Evolutionary conservation across 2,888 invertebrate species (phyloP), one percentile per base, ranked within the genome.

Genomic region (Oscheius sp.): DNA sequence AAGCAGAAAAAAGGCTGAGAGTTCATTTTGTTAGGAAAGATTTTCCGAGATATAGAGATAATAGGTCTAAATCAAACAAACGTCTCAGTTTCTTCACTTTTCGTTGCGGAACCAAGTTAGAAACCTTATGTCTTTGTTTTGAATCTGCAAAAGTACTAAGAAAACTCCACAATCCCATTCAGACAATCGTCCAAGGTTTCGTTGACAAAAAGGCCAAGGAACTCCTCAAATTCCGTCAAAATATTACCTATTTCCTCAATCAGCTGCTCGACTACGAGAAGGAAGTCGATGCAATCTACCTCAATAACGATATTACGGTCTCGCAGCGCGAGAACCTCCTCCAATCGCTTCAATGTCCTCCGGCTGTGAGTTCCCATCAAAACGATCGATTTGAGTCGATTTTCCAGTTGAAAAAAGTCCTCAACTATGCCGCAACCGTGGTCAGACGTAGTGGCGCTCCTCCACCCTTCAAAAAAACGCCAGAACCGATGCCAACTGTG

Each of bases 281-380:
- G 60, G 60, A 60, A n/a, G 35, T 60, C 37, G 60, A 60, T 60
- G 29, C 60, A 2, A 60, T 60, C 37, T 60, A 60, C 37, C 37
- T 60, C 13, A 37, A 60, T n/a, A 35, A 60, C 10, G 35, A 60
- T 35, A 35, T 60, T 7, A 60, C 60, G 3, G 60, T 35, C 11
- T 29, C n/a, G 3, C 60, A 60, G 21, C 35, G 60, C 3, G 60
- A 60, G 11, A 29, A 53, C 7, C 57, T 57, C 29, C 57, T 57
- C 29, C 33, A 32, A 9, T 21, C 57, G 2, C 29, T 57, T 9
- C 9, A 57, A 32, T 57, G 57, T 57, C 57, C 57, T 33, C 32
- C 57, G 2, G 21, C 57, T 9, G 57, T 57, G 29, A 21, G 57
- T 57, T 57, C 11, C 53, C 53, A 0, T 21, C 21, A 21, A 21